These are phyloP conservation scores for Gari tellinella DNA, from an alignment of 2,888 invertebrate genomes.

Conservation along the genomic window DNA sequence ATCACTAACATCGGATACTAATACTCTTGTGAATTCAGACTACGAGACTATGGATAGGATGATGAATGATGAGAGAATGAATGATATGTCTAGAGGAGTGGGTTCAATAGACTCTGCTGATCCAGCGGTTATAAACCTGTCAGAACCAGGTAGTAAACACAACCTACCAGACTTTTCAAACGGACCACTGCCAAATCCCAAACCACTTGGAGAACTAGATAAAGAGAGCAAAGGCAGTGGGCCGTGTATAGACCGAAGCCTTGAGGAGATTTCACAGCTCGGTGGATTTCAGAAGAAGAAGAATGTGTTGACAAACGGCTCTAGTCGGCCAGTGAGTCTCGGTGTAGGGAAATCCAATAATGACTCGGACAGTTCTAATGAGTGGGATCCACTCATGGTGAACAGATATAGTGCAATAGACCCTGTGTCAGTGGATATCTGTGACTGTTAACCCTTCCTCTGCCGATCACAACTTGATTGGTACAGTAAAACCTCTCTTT, in stretches of 20 bases:
- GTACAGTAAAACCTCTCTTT: too few relatives aligned
- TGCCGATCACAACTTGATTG: too few relatives aligned
- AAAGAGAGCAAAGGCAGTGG: slow-evolving; percentile 65
- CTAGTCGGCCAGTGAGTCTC: slow-evolving; percentile 58
- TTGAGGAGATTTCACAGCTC: slow-evolving; percentile 76
- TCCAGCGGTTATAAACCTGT: slow-evolving; percentile 26
- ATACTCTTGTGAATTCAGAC: slow-evolving; percentile 55
- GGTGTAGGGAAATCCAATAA: slow-evolving; percentile 39
- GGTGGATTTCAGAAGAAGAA: slow-evolving; percentile 58
- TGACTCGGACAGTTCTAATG: slow-evolving; percentile 16
- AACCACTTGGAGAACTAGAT: slow-evolving; percentile 52
- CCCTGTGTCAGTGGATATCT: slow-evolving; percentile 49
- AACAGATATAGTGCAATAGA: slow-evolving; percentile 62
- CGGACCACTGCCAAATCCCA: slow-evolving; percentile 59
- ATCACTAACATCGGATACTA: slow-evolving; percentile 50
- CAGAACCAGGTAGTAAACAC: slow-evolving; percentile 40
- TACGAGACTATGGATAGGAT: slow-evolving; percentile 38
- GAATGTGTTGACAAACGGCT: slow-evolving; percentile 34
- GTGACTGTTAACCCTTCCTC: slow-evolving; percentile 49
- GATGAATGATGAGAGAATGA: slow-evolving; percentile 1
- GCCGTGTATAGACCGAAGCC: slow-evolving; percentile 78
- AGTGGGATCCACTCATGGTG: slow-evolving; percentile 33
- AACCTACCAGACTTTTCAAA: slow-evolving; percentile 45
- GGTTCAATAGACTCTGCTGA: slow-evolving; percentile 11
- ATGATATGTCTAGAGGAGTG: slow-evolving; percentile 12